Base-by-base conservation (phyloP, 2,888 invertebrate genomes). In the Sesia apiformis region DNA sequence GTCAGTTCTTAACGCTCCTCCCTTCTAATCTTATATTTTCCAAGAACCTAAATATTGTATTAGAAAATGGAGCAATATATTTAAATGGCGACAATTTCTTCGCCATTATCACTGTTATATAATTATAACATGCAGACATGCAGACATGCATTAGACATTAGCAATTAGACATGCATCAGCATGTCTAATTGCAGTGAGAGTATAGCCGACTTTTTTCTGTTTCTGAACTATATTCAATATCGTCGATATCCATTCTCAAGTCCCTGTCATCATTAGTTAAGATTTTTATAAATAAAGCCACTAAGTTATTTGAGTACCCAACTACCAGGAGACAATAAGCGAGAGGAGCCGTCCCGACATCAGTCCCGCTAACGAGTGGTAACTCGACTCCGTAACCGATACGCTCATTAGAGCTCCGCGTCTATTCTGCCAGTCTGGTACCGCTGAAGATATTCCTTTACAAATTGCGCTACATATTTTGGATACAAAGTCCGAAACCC, bases 311-410 rank as follows among this genome's bases (percentile, higher is more conserved):
- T 61, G 56, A 60, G 56, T 40, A 56, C 39, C 57, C 53, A 64
- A 63, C 41, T 67, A 76, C 72, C 67, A 75, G 72, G 72, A 76
- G 70, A 82, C 79, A 79, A 81, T 81, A 67, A 71, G 62, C 66
- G 62, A 64, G 63, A 68, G 69, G 71, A 72, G 74, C 62, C 50
- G 39, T 55, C 38, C 53, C 64, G 64, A 66, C 72, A 69, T 67
- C 63, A 62, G 60, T 62, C 62, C 66, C 70, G 70, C 76, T 81
- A 83, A 84, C 82, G 78, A 85, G 79, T 70, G 67, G 81, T 74
- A 85, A 85, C 78, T 65, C 63, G 80, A 84, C 68, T 64, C 80
- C 64, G 82, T 72, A 81, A 85, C 80, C 76, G 82, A 84, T 79
- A 74, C 81, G 75, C 80, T 85, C 81, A 81, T 85, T 83, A 84